Evolutionary conservation across 2,113 vertebrate species (phyloP), one percentile per base, ranked within the genome.

Genomic region (Cephalopterus ornatus): DNA sequence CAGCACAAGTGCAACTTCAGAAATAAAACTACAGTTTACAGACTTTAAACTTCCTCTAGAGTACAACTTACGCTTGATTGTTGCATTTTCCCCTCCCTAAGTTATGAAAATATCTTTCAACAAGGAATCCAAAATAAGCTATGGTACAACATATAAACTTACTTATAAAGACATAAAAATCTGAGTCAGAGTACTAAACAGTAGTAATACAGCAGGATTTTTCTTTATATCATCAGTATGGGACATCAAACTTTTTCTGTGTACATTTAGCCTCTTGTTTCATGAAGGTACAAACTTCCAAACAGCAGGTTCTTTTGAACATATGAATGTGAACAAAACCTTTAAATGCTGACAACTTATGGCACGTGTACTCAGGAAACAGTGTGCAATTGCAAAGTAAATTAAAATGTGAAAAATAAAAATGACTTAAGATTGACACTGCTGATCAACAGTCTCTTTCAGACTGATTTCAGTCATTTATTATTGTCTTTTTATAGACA

Each of bases 171-270:
- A 80, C 14, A 41, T 6, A n/a, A 90, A 93, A 44, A 41, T 50
- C 56, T 71, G 62, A 83, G n/a, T 20, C 47, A 73, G 23, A 93
- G 30, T 80, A 93, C 33, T 77, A 81, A 74, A 39, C 33, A 92
- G 49, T 39, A 62, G 58, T 91, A 94, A 96, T 42, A 85, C 91
- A 97, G 53, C 4, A 74, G 24, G 26, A 94, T 12, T 97, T 97
- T 97, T 97, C 96, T 97, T 96, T 96, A 98, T 90, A 97, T 61
- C 41, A 95, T 63, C 63, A 90, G 42, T 30, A 39, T n/a, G 41
- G 32, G 39, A 30, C 33, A 89, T 68, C 39, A 59, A 70, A 78
- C 37, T 65, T 91, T 89, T 68, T 49, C 95, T 52, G 72, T 70
- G 62, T 92, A 33, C 77, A 83, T 88, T 73, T 93, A 95, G 71